phyloP scores from a whole-genome alignment of 2,888 invertebrate genomes.

The Mesodorylaimus sp. region DNA sequence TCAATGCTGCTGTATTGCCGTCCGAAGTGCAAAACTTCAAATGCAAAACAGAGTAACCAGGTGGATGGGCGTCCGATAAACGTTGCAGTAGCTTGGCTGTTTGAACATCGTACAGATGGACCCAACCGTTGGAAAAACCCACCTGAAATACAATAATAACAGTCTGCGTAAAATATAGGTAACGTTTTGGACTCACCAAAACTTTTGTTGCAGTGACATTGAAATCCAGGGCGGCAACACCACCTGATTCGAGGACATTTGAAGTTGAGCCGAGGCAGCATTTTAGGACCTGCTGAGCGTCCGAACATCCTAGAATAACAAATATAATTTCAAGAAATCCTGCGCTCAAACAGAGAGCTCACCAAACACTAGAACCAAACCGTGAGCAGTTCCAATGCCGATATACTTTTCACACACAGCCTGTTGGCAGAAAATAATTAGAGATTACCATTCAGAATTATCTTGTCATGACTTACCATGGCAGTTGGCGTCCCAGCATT shows the following conservation, averaged over 20 bases:
- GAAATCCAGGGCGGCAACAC: neutral
- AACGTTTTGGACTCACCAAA: too few species aligned
- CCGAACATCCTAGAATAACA: conserved; percentile 36
- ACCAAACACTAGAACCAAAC: conserved; percentile 62
- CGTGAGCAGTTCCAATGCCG: conserved; percentile 83
- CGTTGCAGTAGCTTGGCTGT: neutral
- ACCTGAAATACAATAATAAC: too few species aligned
- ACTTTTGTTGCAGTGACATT: neutral
- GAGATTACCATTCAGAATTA: too few species aligned
- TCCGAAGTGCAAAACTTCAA: conserved; percentile 39
- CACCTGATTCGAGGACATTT: neutral
- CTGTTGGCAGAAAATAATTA: conserved; percentile 55
- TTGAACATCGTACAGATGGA: neutral
- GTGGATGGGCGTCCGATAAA: conserved; percentile 52
- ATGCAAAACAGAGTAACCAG: conserved; percentile 61
- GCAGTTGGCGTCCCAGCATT: too few species aligned
- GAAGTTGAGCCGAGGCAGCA: neutral
- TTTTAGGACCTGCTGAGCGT: neutral
- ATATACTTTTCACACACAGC: conserved; percentile 51
- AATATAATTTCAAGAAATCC: neutral
- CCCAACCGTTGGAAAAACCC: neutral
- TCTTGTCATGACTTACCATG: too few species aligned
- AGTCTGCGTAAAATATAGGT: too few species aligned
- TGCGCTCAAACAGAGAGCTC: too few species aligned
- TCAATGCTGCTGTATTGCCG: conserved; percentile 39